Evolutionary conservation across 2,888 invertebrate genomes (phyloP).

Genomic region (Drosophila ochracea): DNA sequence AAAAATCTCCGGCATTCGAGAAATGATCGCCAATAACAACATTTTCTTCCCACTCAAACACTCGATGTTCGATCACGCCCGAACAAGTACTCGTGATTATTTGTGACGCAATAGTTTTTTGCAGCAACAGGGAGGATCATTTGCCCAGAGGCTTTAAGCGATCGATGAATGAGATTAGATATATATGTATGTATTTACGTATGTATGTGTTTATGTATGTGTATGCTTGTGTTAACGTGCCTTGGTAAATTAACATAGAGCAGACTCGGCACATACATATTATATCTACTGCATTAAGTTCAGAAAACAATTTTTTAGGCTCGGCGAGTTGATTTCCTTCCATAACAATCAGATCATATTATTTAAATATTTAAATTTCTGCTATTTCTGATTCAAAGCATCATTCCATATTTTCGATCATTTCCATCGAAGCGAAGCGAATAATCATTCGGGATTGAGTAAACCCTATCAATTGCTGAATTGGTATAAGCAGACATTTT

Average conservation of each 20-base stretch:
- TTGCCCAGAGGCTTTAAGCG: neutral
- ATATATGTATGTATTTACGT: neutral
- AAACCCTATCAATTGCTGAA: neutral
- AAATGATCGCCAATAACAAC: neutral
- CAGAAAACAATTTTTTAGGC: neutral
- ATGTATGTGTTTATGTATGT: neutral
- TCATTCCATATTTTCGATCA: neutral
- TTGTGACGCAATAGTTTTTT: neutral
- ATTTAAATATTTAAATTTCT: neutral
- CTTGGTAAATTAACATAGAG: neutral
- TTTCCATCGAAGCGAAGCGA: neutral
- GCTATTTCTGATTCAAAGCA: too few species aligned
- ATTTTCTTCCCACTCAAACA: neutral
- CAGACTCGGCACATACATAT: neutral
- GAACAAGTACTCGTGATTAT: neutral
- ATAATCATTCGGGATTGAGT: neutral
- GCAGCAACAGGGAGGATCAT: neutral
- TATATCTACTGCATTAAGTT: neutral
- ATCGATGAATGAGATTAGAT: neutral
- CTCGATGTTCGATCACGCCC: neutral
- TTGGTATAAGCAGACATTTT: neutral
- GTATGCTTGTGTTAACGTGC: neutral
- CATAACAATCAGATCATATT: neutral
- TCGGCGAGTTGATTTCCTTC: neutral
- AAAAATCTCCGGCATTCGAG: neutral